A percentile compares a stretch with the other conserved stretches of the same genome.
phyloP scores from a whole-genome alignment of 2,797 vertebrate species.

The Dromococcyx pavoninus region DNA sequence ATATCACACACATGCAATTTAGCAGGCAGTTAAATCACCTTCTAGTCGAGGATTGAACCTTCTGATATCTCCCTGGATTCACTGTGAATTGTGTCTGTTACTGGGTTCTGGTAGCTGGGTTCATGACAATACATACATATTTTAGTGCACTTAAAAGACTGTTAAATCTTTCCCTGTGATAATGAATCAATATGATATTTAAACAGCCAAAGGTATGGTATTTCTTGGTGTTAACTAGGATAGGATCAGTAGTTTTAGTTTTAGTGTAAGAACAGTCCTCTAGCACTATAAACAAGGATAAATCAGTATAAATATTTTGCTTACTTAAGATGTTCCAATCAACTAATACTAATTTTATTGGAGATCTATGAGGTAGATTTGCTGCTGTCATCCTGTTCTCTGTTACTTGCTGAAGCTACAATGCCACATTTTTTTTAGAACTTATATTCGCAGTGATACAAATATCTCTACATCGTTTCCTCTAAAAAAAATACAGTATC shows the following conservation, averaged over 20 bases:
- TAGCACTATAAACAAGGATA: neutral
- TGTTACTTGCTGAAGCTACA: neutral
- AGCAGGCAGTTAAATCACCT: neutral
- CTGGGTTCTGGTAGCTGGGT: neutral
- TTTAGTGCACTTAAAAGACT: neutral
- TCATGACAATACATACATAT: neutral
- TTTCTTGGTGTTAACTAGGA: neutral
- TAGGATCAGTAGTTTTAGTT: neutral
- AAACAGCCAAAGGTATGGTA: neutral
- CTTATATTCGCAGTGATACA: accelerated
- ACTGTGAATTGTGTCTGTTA: neutral
- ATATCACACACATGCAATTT: neutral
- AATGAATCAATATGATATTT: neutral
- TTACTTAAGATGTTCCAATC: neutral
- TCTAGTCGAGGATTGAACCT: neutral
- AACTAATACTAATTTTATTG: neutral
- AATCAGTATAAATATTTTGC: neutral
- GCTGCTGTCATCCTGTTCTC: neutral
- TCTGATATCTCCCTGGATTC: neutral
- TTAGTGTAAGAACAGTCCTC: neutral
- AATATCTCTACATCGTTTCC: neutral
- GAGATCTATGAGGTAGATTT: neutral
- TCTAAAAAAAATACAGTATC: neutral
- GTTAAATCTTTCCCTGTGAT: neutral
- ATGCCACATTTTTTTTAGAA: neutral